These are phyloP conservation scores for Polydrusus tereticollis DNA, from an alignment of 2,888 invertebrate genomes.

Conservation along the genomic window DNA sequence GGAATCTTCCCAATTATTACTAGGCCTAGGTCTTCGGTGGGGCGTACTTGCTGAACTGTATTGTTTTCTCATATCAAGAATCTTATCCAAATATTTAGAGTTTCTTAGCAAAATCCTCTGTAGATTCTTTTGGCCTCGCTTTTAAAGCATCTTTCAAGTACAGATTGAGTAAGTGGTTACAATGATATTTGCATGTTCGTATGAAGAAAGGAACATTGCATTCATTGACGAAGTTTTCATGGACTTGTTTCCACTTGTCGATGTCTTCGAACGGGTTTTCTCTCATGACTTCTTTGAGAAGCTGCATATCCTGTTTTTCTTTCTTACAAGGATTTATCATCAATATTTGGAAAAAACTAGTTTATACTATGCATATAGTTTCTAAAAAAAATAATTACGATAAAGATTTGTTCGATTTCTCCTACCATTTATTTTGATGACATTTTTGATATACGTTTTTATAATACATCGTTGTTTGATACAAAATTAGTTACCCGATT, in stretches of 20 bases:
- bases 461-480: too few species aligned
- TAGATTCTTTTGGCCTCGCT: conserved; percentile 39
- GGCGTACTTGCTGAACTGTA: conserved; percentile 1
- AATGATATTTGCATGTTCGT: conserved; percentile 47
- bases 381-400: too few species aligned
- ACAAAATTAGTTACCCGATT: too few species aligned
- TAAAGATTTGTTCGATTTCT: too few species aligned
- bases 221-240: conserved; percentile 45
- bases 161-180: conserved; percentile 40
- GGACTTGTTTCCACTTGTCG: conserved; percentile 42
- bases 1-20: conserved; percentile 11
- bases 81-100: conserved; percentile 30
- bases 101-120: conserved; percentile 34
- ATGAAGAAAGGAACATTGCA: conserved; percentile 41
- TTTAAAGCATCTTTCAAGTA: conserved; percentile 33
- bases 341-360: too few species aligned
- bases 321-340: too few species aligned
- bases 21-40: conserved; percentile 3
- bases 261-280: conserved; percentile 45
- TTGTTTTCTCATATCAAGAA: conserved; percentile 32
- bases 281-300: conserved; percentile 37
- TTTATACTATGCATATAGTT: too few species aligned
- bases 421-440: too few species aligned
- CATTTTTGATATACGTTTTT: too few species aligned
- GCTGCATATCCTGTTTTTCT: conserved; percentile 44